Evolutionary conservation across 1,140 invertebrate species (phyloP), one percentile per base, ranked within the genome.

Genomic region (Drosophila kikkawai): DNA sequence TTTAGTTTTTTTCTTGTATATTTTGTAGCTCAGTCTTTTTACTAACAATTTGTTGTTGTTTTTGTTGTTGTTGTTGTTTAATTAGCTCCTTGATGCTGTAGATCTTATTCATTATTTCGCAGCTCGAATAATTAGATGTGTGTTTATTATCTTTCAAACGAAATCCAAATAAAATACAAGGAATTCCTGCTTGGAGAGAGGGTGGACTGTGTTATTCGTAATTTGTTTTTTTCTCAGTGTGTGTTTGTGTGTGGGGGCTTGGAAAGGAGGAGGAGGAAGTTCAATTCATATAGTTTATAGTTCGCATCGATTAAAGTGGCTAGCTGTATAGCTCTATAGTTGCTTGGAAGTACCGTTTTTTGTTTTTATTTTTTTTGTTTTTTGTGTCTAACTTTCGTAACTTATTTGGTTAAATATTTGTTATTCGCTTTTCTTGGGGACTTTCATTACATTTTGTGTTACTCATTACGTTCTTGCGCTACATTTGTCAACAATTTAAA

Each of bases 21-120:
- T 79, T 91, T 91, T 91, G 82, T 91, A 87, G 87, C 87, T 91
- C 87, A 91, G 87, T 91, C 87, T 91, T 91, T 86, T 91, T 91
- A 91, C 87, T 91, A 91, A 91, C 80, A 81, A 83, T 91, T 91
- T 80, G 55, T 78, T 78, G 73, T 67, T 73, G 67, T 73, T 51
- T 42, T 42, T 34, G 48, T 73, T 56, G 69, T 47, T 26, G 13
- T 82, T 82, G 67, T 68, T 71, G 57, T 57, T 51, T 37, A 66
- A 61, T 79, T 79, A 55, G 59, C 66, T 79, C 75, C 58, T 57
- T 65, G 51, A 64, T 69, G 68, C 65, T 70, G 59, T 60, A 57
- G 47, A 56, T 66, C 51, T 42, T 48, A 45, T 67, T 56, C 5
- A 56, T 60, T 70, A 37, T 37, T 58, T 39, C 19, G 50, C 69